Evolutionary conservation across 2,888 invertebrate species (phyloP), one percentile per base, ranked within the genome.

Genomic region (Lymantria monacha): DNA sequence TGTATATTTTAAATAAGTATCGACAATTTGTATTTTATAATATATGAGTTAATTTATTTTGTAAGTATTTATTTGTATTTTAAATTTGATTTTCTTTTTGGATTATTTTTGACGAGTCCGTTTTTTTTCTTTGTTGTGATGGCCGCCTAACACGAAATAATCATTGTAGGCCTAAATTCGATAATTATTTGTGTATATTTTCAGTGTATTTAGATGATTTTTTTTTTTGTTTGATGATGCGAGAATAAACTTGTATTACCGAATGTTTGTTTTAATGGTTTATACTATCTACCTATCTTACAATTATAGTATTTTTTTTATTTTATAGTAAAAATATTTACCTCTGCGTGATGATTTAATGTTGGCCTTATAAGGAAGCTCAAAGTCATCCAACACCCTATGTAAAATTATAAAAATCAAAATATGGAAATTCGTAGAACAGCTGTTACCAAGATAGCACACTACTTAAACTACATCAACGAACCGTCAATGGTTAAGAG

Each of bases 221-320:
- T 81, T 77, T 56, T 72, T 74, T 81, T 76, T 77, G 72, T 83
- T 83, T 81, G 84, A 83, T 74, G 78, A 85, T 83, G 80, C 85
- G 79, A 83, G 76, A 88, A 87, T 89, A 89, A 88, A 90, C 78
- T 72, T 85, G 84, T 88, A 89, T 81, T 81, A 85, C 72, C 73
- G 68, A 79, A 66, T 54, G 51, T 48, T 40, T 46, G n/a, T 45
- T 30, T 38, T 22, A 45, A 55, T 44, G 22, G 22, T 3, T 22
- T 22, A 22, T 22, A 22, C 5, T 22, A 5, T 22, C 22, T 22
- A 3, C 22, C 22, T 22, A 22, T 22, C 22, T 22, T 22, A 22
- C 22, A 22, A 5, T 5, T 22, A 22, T 22, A 22, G 3, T 22
- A 3, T 3, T 22, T 3, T n/a, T n/a, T n/a, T n/a, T n/a, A n/a